Base-by-base conservation (phyloP, 30 jellyfish, hydroid and myxozoan species). In the Euphysa ruthae region DNA sequence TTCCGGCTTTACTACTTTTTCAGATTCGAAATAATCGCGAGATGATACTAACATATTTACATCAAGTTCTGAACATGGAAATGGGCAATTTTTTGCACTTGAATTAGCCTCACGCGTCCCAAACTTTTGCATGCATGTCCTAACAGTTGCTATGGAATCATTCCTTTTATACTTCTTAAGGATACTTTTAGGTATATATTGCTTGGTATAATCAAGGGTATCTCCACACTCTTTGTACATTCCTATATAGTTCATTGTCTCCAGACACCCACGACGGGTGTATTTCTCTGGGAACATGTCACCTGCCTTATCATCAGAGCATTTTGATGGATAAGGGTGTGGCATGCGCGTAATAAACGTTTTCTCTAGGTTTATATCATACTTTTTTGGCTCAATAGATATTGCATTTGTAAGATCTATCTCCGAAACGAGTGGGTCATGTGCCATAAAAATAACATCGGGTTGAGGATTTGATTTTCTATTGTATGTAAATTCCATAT, bases 141-240 rank as follows among this genome's bases (percentile, higher is more conserved):
- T 20, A 20, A 49, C 2, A 12, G 16, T 34, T 10, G 4, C 3
- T 43, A 42, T 49, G 43, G 75, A 43, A 23, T 50, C 28, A 15
- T 38, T 38, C 46, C 21, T 28, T 50, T 68, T 68, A 69, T 35
- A 68, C 49, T 68, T 22, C 54, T 28, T 31, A 12, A 21, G 10
- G 16, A 68, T 43, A 23, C 49, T 73, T 1, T 30, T n/a, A 6
- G 80, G 80, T 14, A 68, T 68, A 43, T 20, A 51, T 43, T 49
- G 75, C 4, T 73, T 26, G 7, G 16, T 31, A n/a, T 68, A 68
- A 68, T 68, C 80, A 21, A 68, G 5, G 16, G 50, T 27, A 7
- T 43, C 80, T 20, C 80, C 80, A 0, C 80, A 68, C 7, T 34
- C 32, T 50, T 38, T 68, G 46, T 43, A 68, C 74, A 50, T 50